Base-by-base conservation (phyloP, 35 echinoderm and acorn worm genomes). In the Stichopus chloronotus region DNA sequence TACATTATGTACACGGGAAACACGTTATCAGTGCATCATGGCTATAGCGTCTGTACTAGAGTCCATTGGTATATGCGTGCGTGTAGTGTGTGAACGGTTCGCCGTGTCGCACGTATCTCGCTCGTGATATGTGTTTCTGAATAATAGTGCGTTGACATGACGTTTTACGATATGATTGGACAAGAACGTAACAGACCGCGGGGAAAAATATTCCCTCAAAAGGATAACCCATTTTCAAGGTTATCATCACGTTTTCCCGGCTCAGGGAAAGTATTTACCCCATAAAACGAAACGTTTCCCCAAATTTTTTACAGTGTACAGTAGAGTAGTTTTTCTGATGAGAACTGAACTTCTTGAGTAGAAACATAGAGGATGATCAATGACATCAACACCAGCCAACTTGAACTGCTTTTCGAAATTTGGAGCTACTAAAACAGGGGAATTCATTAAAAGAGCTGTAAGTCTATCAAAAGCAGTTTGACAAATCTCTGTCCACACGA, bases 281-380 rank as follows among this genome's bases (percentile, higher is more conserved):
- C 63, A 71, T 71, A 13, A 71, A 71, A 71, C 63, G 63, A 71
- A n/a, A 71, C 10, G 63, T 71, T 71, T 71, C 63, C 63, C 63
- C 63, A 71, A 71, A 71, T 71, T 71, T 71, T 71, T 71, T 71
- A 71, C 63, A 4, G 63, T 71, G 63, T 71, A 10, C 7, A 86
- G 11, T 55, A 58, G 7, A 25, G 9, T 86, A 86, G 8, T 86
- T 6, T 86, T 86, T 86, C 77, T 90, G 58, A n/a, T n/a, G n/a
- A n/a, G n/a, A n/a, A n/a, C n/a, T n/a, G n/a, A n/a, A n/a, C n/a
- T 95, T 54, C 78, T 95, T 53, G 90, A 94, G 58, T 94, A 96
- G 76, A 94, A 96, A 90, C 95, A 58, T 78, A 96, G 9, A 22
- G 95, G 95, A 69, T 90, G 84, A 21, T 96, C 87, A 76, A 96